Base-by-base conservation (phyloP, 2,113 vertebrate genomes). In the Gallinago undulata region DNA sequence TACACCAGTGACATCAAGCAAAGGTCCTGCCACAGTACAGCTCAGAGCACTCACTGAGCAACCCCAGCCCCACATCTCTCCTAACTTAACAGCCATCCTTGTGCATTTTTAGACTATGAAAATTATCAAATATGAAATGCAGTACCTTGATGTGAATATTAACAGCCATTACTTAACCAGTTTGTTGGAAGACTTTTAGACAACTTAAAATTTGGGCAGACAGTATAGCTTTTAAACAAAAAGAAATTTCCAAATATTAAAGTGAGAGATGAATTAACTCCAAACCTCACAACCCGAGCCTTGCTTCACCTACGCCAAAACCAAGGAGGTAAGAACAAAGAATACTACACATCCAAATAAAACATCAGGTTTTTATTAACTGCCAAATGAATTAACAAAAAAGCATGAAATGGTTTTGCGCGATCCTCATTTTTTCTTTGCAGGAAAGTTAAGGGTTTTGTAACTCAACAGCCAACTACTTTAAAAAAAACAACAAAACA, bases 41-140 rank as follows among this genome's bases (percentile, higher is more conserved):
- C 62, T 67, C 41, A 55, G 31, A 74, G 27, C 11, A 11, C 27
- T 16, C 33, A 24, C 24, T 11, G 30, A 82, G 39, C 66, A 75
- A 50, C 41, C 16, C 21, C 45, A 45, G 8, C 27, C 8, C 25
- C 2, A 1, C 68, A 67, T 37, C n/a, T 45, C 45, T 73, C 47
- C 41, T 10, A 72, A 27, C 0, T 0, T 2, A 62, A 37, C 9
- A 41, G 11, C 25, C 14, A 22, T 14, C 30, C 23, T 4, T 1
- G 1, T 8, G 24, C 9, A 0, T 22, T 76, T 77, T 81, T 30
- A 60, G 27, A 84, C 64, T 8, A 56, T 6, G n/a, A 82, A 84
- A 75, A 37, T 22, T 12, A 53, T 1, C 19, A 63, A 86, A 64
- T 8, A 68, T 0, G 1, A 63, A 92, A 47, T 17, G 55, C 3